A percentile compares a stretch with the other conserved stretches of the same genome.
These are phyloP conservation scores for Cheirogaleus major DNA, from an alignment of 2,797 vertebrate species.

Conservation along the genomic window DNA sequence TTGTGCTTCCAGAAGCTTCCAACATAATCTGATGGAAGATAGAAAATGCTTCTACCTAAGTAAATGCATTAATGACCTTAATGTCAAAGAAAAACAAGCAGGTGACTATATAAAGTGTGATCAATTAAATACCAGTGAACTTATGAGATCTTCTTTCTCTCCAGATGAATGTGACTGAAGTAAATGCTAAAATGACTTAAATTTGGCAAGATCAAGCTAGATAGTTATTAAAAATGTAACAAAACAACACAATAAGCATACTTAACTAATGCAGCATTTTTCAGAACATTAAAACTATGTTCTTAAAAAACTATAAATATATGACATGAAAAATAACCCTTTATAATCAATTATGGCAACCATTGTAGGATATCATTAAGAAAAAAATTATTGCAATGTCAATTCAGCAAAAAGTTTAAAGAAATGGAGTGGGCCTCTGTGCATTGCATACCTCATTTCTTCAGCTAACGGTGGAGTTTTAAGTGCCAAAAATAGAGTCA, in stretches of 20 bases:
- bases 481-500: too few species aligned
- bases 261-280: background rate
- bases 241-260: background rate
- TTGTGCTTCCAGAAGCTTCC: background rate
- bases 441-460: too few species aligned
- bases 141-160: background rate
- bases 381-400: background rate
- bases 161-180: background rate
- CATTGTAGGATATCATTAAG: background rate
- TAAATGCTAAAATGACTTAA: background rate
- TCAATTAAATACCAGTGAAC: background rate
- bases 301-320: background rate
- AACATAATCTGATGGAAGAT: background rate
- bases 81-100: slow-evolving; percentile 14
- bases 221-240: background rate
- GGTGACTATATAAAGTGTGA: background rate
- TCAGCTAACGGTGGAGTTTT: too few species aligned
- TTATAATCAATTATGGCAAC: background rate
- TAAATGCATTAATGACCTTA: background rate
- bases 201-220: background rate
- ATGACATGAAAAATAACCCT: background rate
- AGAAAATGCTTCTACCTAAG: background rate
- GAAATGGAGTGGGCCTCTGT: background rate
- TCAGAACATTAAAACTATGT: background rate
- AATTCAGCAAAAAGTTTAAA: slow-evolving; percentile 19